Evolutionary conservation across 2,797 vertebrate species (phyloP).

Genomic region (Rhadinocentrus ornatus): DNA sequence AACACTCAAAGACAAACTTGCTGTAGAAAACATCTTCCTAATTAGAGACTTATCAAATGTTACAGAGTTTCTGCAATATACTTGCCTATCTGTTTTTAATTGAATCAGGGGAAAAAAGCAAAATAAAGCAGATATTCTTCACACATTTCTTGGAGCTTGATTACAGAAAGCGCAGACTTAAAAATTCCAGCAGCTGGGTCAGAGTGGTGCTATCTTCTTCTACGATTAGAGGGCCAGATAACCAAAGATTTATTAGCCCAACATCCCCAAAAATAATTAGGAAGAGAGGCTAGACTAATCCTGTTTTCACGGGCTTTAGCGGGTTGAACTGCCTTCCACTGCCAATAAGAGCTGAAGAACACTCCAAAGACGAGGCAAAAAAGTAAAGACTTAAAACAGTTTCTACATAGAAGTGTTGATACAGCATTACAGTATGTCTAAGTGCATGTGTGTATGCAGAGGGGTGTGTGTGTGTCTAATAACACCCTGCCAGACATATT

Average conservation of each 20-base stretch:
- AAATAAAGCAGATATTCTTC: conserved; percentile 70
- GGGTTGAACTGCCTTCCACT: conserved; percentile 61
- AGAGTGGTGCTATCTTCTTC: conserved; percentile 69
- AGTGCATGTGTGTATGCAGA: conserved; percentile 7
- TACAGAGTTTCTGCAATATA: conserved; percentile 59
- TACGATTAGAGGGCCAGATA: conserved; percentile 77
- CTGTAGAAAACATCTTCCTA: conserved; percentile 48
- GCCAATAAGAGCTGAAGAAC: conserved; percentile 38
- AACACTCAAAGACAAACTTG: conserved; percentile 29
- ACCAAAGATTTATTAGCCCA: conserved; percentile 81
- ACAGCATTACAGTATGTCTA: conserved; percentile 34
- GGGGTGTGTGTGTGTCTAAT: background rate
- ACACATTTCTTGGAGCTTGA: conserved; percentile 65
- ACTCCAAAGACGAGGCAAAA: conserved; percentile 68
- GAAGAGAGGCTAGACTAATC: conserved; percentile 74
- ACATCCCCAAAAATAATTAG: conserved; percentile 80
- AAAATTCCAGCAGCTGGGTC: conserved; percentile 68
- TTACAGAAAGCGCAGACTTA: conserved; percentile 66
- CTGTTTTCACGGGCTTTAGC: conserved; percentile 76
- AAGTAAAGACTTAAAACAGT: conserved; percentile 60
- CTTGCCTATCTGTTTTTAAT: conserved; percentile 72
- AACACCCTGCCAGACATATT: conserved; percentile 21
- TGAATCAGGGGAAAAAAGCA: conserved; percentile 71
- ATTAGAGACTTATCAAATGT: conserved; percentile 69
- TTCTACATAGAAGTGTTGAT: conserved; percentile 29